Conservation (phyloP, 2,113 vertebrate species). For the Cervus canadensis region DNA sequence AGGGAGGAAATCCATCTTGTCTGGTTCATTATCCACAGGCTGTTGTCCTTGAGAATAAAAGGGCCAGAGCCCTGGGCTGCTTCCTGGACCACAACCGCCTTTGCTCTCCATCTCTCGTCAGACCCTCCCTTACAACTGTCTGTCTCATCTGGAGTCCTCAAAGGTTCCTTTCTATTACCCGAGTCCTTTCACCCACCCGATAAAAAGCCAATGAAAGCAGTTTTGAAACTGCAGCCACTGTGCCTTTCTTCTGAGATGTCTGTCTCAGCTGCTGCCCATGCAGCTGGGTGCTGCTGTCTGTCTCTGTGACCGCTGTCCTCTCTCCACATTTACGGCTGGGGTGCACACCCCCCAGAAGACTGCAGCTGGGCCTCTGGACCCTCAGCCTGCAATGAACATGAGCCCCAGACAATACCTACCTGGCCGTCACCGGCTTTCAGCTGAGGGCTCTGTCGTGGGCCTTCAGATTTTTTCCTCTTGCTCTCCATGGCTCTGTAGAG, state of each 20-base stretch:
- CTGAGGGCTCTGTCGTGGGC: background rate
- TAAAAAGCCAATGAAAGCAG: background rate
- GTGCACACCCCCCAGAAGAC: background rate
- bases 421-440: background rate
- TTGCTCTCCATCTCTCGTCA: background rate
- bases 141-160: slow-evolving; percentile 34
- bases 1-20: background rate
- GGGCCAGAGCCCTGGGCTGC: background rate
- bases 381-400: accelerated
- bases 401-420: background rate
- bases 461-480: background rate
- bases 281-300: background rate
- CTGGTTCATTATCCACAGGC: background rate
- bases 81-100: accelerated
- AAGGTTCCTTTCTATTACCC: background rate
- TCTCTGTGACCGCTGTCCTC: background rate
- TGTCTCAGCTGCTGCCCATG: background rate
- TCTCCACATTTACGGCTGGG: accelerated
- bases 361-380: no score
- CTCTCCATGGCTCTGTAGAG: background rate
- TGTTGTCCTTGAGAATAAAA: background rate
- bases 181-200: background rate
- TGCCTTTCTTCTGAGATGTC: background rate
- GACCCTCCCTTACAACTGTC: background rate
- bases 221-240: background rate